Evolutionary conservation across 2,888 invertebrate species (phyloP), one percentile per base, ranked within the genome.

Genomic region (Chelonus formosanus): DNA sequence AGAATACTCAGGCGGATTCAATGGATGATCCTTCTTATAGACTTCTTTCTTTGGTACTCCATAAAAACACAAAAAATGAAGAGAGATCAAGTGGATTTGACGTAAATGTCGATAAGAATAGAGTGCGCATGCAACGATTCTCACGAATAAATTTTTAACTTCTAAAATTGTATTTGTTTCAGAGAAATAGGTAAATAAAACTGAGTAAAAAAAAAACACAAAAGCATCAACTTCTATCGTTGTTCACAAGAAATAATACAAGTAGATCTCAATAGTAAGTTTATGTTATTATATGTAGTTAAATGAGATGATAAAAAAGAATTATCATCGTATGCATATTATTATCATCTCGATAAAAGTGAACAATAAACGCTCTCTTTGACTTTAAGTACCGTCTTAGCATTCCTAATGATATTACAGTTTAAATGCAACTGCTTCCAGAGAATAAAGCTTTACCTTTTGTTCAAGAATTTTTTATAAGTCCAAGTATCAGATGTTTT

Each of bases 11-110:
- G 48, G 32, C 7, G 52, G 60, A 32, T 52, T 56, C 60, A 35
- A 40, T 36, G 52, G 66, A 62, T 66, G 62, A 66, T 66, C 66
- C 66, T 54, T 66, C 66, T 66, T 57, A 66, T 61, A 66, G 20
- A 66, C 43, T 63, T 67, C 59, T 62, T 5, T 50, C 52, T 63
- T 36, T 5, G 45, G n/a, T 36, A 45, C 40, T 58, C 56, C 47
- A 35, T 34, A 48, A 36, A 10, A 36, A 55, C 53, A 35, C 35
- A 45, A 35, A 48, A 53, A 43, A 48, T 10, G 36, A 36, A 36
- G 10, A 35, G 50, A 50, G 43, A 48, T 32, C 47, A 54, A 48
- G 48, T 44, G 56, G 59, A 63, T 43, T 57, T 7, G 4, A n/a
- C 8, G 43, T 40, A 40, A 56, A 58, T 58, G 50, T 45, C 35